Percentiles rank a stretch among this genome's conserved stretches.
Evolutionary conservation across 2,888 invertebrate genomes (phyloP).

Genomic region (Chaitophorus viminalis): DNA sequence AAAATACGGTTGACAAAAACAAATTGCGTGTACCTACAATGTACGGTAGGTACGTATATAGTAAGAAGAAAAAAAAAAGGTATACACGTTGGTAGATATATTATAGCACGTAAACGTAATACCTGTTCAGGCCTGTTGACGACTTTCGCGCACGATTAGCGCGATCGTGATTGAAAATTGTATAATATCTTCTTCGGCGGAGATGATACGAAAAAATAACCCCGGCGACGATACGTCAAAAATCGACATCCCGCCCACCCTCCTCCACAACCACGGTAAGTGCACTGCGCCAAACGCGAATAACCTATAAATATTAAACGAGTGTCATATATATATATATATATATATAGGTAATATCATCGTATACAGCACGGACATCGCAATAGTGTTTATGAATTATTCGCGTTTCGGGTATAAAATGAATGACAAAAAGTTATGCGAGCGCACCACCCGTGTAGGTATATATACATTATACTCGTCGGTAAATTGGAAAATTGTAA

Average conservation of each 20-base stretch:
- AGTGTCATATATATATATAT: too few relatives aligned
- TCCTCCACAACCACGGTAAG: background rate
- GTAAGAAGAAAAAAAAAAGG: too few relatives aligned
- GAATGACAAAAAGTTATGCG: constrained; percentile 2
- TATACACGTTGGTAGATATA: too few relatives aligned
- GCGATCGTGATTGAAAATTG: too few relatives aligned
- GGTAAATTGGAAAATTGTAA: constrained; percentile 24
- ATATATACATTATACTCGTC: background rate
- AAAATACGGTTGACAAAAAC: constrained; percentile 31
- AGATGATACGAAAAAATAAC: too few relatives aligned
- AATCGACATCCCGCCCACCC: background rate
- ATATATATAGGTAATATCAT: too few relatives aligned
- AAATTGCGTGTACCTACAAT: background rate
- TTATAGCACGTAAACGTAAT: background rate
- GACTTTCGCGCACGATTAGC: too few relatives aligned
- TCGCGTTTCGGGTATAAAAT: background rate
- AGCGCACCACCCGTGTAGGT: background rate
- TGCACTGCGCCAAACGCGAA: background rate
- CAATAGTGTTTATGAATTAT: constrained; percentile 14
- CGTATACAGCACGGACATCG: background rate
- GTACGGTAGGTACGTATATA: too few relatives aligned
- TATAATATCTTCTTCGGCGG: too few relatives aligned
- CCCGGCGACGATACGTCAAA: too few relatives aligned
- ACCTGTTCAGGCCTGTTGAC: background rate
- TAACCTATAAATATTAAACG: background rate